Evolutionary conservation across 2,888 invertebrate species (phyloP).

Genomic region (Steromphala cineraria): DNA sequence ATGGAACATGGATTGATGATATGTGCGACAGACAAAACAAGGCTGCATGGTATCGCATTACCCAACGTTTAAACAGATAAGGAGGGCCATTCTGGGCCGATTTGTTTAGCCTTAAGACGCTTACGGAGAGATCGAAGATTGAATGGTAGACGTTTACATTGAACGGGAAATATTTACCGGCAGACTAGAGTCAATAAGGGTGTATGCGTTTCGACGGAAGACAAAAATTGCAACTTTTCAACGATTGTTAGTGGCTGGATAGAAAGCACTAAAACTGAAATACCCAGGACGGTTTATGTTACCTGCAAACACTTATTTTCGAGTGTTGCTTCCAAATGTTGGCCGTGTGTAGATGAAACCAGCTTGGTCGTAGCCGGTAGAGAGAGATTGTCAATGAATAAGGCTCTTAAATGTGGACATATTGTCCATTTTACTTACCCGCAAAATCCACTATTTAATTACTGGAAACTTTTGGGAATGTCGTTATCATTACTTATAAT

Average conservation of each 20-base stretch:
- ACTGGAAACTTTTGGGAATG: neutral
- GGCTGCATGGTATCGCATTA: neutral
- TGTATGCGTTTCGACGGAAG: neutral
- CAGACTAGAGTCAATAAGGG: neutral
- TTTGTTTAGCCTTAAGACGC: conserved; percentile 12
- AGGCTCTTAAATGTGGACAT: neutral
- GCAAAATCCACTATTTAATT: neutral
- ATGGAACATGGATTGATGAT: no score
- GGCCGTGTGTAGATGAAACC: neutral
- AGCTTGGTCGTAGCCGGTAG: neutral
- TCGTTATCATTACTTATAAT: neutral
- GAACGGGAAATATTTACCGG: conserved; percentile 3
- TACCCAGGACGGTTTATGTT: neutral
- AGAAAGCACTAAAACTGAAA: no score
- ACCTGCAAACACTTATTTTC: neutral
- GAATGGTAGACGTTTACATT: neutral
- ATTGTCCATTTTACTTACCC: conserved; percentile 9
- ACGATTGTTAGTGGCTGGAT: neutral
- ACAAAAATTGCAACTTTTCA: conserved; percentile 14
- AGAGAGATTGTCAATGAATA: conserved; percentile 10
- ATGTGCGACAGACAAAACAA: no score
- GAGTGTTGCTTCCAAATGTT: neutral
- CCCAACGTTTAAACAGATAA: neutral
- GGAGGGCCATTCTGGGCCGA: neutral
- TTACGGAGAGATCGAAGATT: neutral